Evolutionary conservation across 2,797 vertebrate species (phyloP).

Genomic region (Mastacembelus armatus): DNA sequence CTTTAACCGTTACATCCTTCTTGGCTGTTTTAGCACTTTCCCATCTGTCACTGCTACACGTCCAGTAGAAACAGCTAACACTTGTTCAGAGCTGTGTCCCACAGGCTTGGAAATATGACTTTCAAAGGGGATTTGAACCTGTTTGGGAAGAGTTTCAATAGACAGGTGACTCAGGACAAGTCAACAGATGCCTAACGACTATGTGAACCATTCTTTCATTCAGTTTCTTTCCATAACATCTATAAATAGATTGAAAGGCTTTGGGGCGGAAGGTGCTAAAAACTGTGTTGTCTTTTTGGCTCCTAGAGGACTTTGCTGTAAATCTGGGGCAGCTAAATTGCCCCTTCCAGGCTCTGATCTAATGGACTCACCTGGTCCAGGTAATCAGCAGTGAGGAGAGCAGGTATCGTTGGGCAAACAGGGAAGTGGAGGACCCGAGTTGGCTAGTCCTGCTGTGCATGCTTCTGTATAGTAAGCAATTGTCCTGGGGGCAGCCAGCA

Average conservation of each 20-base stretch:
- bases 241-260: conserved; percentile 22
- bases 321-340: no score
- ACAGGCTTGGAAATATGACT: conserved; percentile 10
- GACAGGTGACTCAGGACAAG: conserved; percentile 9
- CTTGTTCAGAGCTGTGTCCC: neutral
- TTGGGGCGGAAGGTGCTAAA: neutral
- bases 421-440: no score
- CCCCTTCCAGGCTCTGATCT: no score
- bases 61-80: conserved; percentile 12
- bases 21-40: conserved; percentile 20
- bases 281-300: neutral
- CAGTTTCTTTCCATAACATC: conserved; percentile 11
- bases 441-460: neutral
- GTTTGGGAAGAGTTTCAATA: conserved; percentile 24
- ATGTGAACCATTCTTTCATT: neutral
- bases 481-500: neutral
- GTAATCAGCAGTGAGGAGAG: no score
- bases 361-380: no score
- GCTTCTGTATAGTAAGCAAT: conserved; percentile 2
- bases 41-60: conserved; percentile 33
- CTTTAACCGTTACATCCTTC: neutral
- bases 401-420: no score
- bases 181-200: neutral
- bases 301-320: neutral
- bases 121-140: conserved; percentile 4